Conservation (phyloP, 2,797 vertebrate species). For the Mormyrus hasselquistii region DNA sequence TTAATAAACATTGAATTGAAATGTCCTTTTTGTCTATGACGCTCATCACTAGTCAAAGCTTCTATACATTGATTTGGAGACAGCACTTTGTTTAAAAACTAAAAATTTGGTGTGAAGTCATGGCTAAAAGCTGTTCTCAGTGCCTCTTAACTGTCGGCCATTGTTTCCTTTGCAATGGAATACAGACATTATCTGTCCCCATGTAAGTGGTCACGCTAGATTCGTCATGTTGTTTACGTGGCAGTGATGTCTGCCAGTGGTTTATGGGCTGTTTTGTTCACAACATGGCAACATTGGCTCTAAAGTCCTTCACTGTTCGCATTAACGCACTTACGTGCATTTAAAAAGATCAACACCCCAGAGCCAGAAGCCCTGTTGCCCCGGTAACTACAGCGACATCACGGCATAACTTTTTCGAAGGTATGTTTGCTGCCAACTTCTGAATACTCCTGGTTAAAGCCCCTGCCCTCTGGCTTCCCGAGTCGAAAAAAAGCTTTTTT, state of each 20-base stretch:
- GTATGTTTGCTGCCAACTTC: not conserved
- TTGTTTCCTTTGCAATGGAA: not conserved
- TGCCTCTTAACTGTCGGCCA: not conserved
- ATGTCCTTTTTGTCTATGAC: not conserved
- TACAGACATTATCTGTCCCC: not conserved
- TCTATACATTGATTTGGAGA: not conserved
- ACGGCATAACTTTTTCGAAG: conserved; percentile 2
- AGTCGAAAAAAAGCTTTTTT: not conserved
- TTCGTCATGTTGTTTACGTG: not conserved
- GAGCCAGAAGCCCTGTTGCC: conserved; percentile 20
- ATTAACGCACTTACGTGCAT: conserved; percentile 15
- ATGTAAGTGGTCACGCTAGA: not conserved
- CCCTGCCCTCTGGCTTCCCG: not conserved
- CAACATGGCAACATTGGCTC: not conserved
- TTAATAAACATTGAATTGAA: not conserved
- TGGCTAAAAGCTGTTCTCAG: not conserved
- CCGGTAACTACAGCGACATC: conserved; percentile 19
- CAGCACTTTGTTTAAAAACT: not conserved
- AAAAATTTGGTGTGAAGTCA: not conserved
- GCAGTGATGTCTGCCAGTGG: not conserved
- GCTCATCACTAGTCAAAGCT: not conserved
- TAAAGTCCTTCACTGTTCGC: not conserved
- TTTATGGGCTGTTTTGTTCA: not conserved
- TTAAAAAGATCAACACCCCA: conserved; percentile 20
- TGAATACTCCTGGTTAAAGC: not conserved